Evolutionary conservation across 2,888 invertebrate species (phyloP).

Genomic region (Drosophila stalkeri): DNA sequence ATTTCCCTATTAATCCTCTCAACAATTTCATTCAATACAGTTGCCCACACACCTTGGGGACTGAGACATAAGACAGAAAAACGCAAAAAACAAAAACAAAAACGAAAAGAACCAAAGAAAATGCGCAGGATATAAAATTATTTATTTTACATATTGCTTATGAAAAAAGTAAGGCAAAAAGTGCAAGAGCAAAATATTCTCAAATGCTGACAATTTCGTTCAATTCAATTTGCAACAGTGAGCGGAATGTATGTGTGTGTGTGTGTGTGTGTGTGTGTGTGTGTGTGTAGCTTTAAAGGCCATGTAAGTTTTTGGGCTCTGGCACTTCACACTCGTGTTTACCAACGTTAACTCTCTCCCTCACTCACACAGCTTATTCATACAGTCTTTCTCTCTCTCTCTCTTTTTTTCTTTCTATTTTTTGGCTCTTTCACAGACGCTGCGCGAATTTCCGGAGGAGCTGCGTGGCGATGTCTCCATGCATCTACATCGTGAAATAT

Average conservation of each 20-base stretch:
- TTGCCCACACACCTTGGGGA: slow-evolving; percentile 44
- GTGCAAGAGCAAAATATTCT: slow-evolving; percentile 48
- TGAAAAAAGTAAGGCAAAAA: slow-evolving; percentile 37
- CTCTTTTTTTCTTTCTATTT: slow-evolving; percentile 7
- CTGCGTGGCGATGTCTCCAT: slow-evolving; percentile 97
- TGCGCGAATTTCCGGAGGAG: slow-evolving; percentile 98
- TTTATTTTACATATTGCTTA: slow-evolving; percentile 49
- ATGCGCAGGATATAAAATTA: slow-evolving; percentile 22
- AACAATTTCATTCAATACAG: slow-evolving; percentile 61
- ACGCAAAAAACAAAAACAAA: neutral
- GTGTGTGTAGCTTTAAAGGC: no score
- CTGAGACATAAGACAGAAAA: slow-evolving; percentile 3
- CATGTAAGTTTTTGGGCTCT: slow-evolving; percentile 38
- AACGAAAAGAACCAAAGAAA: slow-evolving; percentile 2
- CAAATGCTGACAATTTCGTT: slow-evolving; percentile 50
- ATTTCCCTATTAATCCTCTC: slow-evolving; percentile 66
- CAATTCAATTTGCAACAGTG: slow-evolving; percentile 66
- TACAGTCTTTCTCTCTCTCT: slow-evolving; percentile 6
- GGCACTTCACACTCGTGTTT: slow-evolving; percentile 53
- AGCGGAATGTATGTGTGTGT: slow-evolving; percentile 6
- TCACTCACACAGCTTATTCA: slow-evolving; percentile 8
- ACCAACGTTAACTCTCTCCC: slow-evolving; percentile 4
- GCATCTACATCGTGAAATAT: slow-evolving; percentile 97
- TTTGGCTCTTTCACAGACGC: slow-evolving; percentile 87
- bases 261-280: slow-evolving; percentile 20